Evolutionary conservation across 2,797 vertebrate genomes (phyloP).

Genomic region (Eutrigla gurnardus): DNA sequence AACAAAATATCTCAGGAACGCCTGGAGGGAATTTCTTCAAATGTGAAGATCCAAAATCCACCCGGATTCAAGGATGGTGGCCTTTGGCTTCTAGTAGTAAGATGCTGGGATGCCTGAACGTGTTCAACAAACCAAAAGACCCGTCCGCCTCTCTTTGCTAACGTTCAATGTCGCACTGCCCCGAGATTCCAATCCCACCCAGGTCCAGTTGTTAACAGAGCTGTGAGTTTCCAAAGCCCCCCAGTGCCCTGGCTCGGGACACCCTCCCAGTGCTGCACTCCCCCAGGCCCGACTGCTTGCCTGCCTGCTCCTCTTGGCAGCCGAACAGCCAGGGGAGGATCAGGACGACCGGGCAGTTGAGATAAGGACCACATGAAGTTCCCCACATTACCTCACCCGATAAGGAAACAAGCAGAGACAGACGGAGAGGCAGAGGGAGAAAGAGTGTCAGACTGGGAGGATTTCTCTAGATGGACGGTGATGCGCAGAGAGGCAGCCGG

Average conservation of each 20-base stretch:
- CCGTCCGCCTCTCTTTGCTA: slow-evolving; percentile 27
- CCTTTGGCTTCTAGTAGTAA: too few species aligned
- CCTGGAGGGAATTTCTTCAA: background rate
- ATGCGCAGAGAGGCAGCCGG: slow-evolving; percentile 37
- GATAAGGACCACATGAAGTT: slow-evolving; percentile 87
- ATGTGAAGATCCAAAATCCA: background rate
- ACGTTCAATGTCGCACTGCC: slow-evolving; percentile 63
- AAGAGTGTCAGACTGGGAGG: slow-evolving; percentile 42
- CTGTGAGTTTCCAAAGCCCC: slow-evolving; percentile 82
- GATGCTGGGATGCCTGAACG: background rate
- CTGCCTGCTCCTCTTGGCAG: slow-evolving; percentile 79
- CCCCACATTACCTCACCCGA: slow-evolving; percentile 88
- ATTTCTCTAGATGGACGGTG: slow-evolving; percentile 40
- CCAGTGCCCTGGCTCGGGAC: slow-evolving; percentile 73
- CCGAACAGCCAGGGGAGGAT: slow-evolving; percentile 80
- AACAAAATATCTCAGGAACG: background rate
- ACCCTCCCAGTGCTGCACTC: slow-evolving; percentile 73
- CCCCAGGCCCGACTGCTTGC: slow-evolving; percentile 78
- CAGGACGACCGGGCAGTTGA: slow-evolving; percentile 74
- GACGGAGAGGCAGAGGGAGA: slow-evolving; percentile 43
- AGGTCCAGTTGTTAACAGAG: slow-evolving; percentile 72
- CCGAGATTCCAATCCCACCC: slow-evolving; percentile 28
- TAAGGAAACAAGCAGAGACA: slow-evolving; percentile 77
- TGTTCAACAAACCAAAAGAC: slow-evolving; percentile 10
- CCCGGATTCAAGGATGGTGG: background rate